Percentiles rank a stretch among this genome's conserved stretches.
phyloP scores from a whole-genome alignment of 2,113 vertebrate species.

The Circaetus gallicus region DNA sequence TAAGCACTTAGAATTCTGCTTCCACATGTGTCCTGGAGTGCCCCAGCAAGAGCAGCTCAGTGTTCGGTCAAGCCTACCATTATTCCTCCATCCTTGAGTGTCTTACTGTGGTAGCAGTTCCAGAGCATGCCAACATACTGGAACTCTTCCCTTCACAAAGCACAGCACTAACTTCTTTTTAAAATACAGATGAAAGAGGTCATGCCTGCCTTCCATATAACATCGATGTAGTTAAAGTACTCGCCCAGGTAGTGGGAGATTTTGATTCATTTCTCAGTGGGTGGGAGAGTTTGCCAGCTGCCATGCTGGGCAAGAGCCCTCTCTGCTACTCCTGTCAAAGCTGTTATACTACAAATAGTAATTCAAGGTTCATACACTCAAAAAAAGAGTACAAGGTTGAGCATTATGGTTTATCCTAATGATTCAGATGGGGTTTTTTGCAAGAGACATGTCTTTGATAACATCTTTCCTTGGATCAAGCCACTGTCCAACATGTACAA shows the following conservation, averaged over 20 bases:
- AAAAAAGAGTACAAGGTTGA: background rate
- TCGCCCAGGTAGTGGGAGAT: background rate
- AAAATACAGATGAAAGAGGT: background rate
- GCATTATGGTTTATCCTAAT: background rate
- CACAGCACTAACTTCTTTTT: background rate
- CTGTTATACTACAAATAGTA: background rate
- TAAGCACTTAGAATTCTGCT: background rate
- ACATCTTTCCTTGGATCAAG: background rate
- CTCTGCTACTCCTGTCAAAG: background rate
- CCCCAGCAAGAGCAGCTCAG: background rate
- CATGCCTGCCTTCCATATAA: background rate
- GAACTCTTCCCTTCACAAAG: background rate
- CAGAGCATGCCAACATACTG: background rate
- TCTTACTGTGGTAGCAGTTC: background rate
- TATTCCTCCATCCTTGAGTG: background rate
- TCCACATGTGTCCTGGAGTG: background rate
- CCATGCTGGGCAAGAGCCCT: background rate
- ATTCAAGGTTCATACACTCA: background rate
- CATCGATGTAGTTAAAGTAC: background rate
- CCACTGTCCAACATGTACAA: background rate
- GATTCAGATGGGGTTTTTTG: background rate
- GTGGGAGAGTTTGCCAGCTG: background rate
- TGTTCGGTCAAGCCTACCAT: background rate
- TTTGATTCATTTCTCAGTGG: background rate
- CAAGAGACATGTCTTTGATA: background rate